Conservation (phyloP, 2,797 vertebrate species). For the Catamblyrhynchus diadema region DNA sequence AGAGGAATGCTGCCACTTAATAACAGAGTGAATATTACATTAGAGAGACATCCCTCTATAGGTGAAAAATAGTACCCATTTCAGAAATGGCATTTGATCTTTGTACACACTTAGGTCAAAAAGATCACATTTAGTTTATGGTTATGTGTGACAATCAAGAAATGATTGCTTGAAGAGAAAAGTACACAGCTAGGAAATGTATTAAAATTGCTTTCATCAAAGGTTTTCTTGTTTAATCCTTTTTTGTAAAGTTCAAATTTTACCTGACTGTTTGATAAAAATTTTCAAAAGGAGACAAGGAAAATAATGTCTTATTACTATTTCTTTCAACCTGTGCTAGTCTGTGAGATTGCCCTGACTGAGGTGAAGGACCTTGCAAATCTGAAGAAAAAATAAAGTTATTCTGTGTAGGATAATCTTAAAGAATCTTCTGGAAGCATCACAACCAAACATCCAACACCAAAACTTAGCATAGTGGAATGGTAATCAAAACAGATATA, state of each 20-base stretch:
- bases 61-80: background rate
- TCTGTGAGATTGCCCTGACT: fast-evolving
- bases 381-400: background rate
- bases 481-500: background rate
- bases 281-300: background rate
- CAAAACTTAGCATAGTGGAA: background rate
- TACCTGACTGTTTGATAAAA: background rate
- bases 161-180: background rate
- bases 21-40: background rate
- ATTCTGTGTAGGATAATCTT: background rate
- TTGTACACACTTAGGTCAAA: background rate
- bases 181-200: background rate
- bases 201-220: background rate
- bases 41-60: background rate
- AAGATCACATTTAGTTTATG: background rate
- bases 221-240: background rate
- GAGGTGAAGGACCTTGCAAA: background rate
- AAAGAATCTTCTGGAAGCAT: background rate
- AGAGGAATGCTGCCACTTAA: background rate
- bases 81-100: background rate
- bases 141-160: background rate
- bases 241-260: background rate
- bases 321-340: background rate
- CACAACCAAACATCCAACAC: background rate
- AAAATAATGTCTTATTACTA: background rate